phyloP scores from a whole-genome alignment of 2,113 vertebrate genomes.

The Gopherus flavomarginatus region DNA sequence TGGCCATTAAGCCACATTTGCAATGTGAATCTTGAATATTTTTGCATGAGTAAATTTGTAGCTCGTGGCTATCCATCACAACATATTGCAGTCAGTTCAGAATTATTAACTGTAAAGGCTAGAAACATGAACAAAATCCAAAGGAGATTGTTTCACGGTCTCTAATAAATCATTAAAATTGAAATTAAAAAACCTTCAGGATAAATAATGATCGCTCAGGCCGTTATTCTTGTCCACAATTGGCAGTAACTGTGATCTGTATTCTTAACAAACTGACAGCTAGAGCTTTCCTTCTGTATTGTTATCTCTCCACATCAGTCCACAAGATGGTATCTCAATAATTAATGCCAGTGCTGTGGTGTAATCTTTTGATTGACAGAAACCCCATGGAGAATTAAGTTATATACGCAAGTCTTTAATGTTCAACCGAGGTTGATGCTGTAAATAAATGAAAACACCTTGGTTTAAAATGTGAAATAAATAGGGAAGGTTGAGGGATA shows the following conservation, averaged over 20 bases:
- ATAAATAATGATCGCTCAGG: conserved; percentile 55
- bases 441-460: conserved; percentile 55
- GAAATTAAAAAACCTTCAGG: conserved; percentile 67
- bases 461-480: conserved; percentile 26
- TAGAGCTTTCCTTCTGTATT: conserved; percentile 36
- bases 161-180: conserved; percentile 70
- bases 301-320: conserved; percentile 7
- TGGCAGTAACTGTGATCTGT: conserved; percentile 58
- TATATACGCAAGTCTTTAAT: conserved; percentile 19
- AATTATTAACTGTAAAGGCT: conserved; percentile 65
- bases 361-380: conserved; percentile 1
- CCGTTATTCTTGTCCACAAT: conserved; percentile 50
- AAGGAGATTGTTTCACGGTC: conserved; percentile 51
- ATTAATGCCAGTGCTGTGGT: background rate
- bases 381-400: background rate
- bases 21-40: conserved; percentile 60
- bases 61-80: conserved; percentile 60
- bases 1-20: conserved; percentile 60
- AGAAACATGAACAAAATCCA: conserved; percentile 59
- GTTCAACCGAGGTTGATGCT: conserved; percentile 17
- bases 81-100: background rate
- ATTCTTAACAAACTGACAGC: conserved; percentile 44
- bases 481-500: conserved; percentile 19
- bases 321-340: conserved; percentile 40
- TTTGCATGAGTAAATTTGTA: conserved; percentile 62